Conservation (phyloP, 2,797 vertebrate genomes). For the Capromys pilorides region DNA sequence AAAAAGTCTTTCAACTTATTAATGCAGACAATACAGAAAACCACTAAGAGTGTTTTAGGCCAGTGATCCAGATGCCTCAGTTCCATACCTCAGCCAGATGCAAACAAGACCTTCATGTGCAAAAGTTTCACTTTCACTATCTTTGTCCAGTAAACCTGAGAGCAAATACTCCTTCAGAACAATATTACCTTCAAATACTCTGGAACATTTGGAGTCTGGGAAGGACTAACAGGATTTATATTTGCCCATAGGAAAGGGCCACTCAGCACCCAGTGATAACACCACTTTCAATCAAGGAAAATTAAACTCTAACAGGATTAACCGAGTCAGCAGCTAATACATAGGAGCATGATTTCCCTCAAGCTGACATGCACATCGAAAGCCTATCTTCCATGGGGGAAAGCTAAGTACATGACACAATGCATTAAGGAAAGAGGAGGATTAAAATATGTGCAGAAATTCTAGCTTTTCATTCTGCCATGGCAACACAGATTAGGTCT, state of each 20-base stretch:
- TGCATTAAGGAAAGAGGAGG: conserved; percentile 61
- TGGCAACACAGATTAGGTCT: conserved; percentile 62
- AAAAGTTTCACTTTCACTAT: conserved; percentile 38
- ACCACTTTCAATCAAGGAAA: conserved; percentile 75
- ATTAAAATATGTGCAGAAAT: conserved; percentile 73
- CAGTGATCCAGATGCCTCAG: background rate
- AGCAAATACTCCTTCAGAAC: conserved; percentile 1
- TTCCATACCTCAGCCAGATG: conserved; percentile 27
- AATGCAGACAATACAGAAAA: conserved; percentile 70
- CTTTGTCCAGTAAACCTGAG: conserved; percentile 18
- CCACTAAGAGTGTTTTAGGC: background rate
- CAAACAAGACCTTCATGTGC: background rate
- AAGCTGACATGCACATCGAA: conserved; percentile 45
- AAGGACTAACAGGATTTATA: conserved; percentile 77
- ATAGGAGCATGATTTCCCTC: conserved; percentile 62
- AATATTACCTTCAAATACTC: conserved; percentile 50
- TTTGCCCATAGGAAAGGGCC: conserved; percentile 63
- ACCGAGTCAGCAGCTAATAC: conserved; percentile 73
- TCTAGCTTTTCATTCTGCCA: conserved; percentile 59
- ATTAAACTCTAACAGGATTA: conserved; percentile 81
- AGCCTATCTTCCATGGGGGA: conserved; percentile 63
- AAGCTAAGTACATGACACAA: conserved; percentile 71
- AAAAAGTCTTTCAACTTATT: conserved; percentile 25
- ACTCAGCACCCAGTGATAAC: conserved; percentile 77
- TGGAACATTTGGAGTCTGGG: conserved; percentile 4